These are phyloP conservation scores for Cololabis saira DNA, from an alignment of 2,113 vertebrate species.

Conservation along the genomic window DNA sequence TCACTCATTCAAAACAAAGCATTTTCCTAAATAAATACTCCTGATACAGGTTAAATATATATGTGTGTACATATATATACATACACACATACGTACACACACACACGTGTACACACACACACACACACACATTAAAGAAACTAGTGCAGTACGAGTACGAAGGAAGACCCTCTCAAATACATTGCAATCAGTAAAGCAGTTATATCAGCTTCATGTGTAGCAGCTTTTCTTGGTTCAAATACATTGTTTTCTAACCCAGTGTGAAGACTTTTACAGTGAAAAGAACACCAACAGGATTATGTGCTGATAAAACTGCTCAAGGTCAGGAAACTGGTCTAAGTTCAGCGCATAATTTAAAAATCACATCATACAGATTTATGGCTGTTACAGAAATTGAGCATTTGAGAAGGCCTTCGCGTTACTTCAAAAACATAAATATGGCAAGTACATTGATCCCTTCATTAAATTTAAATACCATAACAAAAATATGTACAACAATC, in stretches of 20 bases:
- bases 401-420: constrained; percentile 48
- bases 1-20: constrained; percentile 7
- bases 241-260: background rate
- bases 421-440: constrained; percentile 54
- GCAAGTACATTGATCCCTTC: constrained; percentile 75
- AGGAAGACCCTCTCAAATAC: constrained; percentile 39
- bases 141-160: constrained; percentile 9
- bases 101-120: too few relatives aligned
- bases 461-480: constrained; percentile 57
- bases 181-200: constrained; percentile 15
- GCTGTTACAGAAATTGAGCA: constrained; percentile 2
- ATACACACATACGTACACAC: too few relatives aligned
- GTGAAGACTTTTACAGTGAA: background rate
- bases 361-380: background rate
- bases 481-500: constrained; percentile 25
- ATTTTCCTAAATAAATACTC: constrained; percentile 50
- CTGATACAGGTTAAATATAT: constrained; percentile 7
- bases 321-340: constrained; percentile 1
- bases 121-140: constrained; percentile 35
- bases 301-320: constrained; percentile 7
- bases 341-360: constrained; percentile 1
- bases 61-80: too few relatives aligned
- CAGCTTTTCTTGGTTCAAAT: constrained; percentile 14
- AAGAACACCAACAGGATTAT: background rate
- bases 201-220: constrained; percentile 17